Base-by-base conservation (phyloP, 2,113 vertebrate species). In the Argyrosomus japonicus region DNA sequence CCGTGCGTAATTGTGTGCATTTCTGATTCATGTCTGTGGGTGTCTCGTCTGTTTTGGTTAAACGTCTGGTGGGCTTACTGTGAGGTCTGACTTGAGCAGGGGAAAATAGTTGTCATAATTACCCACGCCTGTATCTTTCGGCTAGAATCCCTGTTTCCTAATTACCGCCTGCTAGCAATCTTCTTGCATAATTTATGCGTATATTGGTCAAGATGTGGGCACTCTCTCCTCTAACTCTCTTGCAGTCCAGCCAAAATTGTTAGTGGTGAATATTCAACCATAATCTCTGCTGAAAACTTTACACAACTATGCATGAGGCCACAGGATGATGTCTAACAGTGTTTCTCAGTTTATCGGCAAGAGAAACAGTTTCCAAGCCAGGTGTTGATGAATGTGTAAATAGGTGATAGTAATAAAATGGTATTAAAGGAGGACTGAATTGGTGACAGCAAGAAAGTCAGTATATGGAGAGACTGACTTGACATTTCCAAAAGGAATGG, bases 41-140 rank as follows among this genome's bases (percentile, higher is more conserved):
- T 23, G 29, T 79, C 78, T 58, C 21, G 18, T 65, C 6, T 62
- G 62, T 67, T 84, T 65, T 54, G 64, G 50, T 71, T 77, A 4
- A 75, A 65, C 2, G 36, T 80, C 80, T 82, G 77, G 36, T 68
- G 63, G 67, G 60, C 86, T 89, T 53, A 60, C 64, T 87, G 87
- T 87, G 83, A 89, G 87, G 83, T 90, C 85, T 81, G 72, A 65
- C 36, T 71, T 27, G 29, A 81, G 72, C 60, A 61, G 36, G 45
- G 75, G 68, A 64, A 83, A 86, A 86, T 68, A 79, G 45, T 36
- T 82, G 86, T 88, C 80, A 89, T 83, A 82, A 87, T 89, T 82
- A 82, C 69, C 58, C 56, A 73, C 13, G 48, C 40, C 68, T 77
- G 53, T 58, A 54, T 82, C 60, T 84, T 78, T 72, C 40, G 14